Conservation (phyloP, 2,113 vertebrate genomes). For the Cephalopholis sonnerati region DNA sequence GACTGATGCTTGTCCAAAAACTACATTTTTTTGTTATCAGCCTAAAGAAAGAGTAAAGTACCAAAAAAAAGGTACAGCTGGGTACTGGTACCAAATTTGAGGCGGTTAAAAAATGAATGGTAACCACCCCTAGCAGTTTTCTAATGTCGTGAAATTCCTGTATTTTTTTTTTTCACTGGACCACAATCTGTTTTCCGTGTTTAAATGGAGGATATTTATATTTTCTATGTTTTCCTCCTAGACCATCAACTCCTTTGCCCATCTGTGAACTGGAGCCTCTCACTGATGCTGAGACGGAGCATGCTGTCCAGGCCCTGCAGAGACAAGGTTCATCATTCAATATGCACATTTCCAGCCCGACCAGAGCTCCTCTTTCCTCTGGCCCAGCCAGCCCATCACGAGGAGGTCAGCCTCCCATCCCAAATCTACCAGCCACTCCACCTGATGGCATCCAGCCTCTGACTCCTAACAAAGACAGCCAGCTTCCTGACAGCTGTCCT, state of each 20-base stretch:
- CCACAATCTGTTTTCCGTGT: background rate
- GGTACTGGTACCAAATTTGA: too few relatives aligned
- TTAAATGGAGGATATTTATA: background rate
- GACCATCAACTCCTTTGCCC: slow-evolving; percentile 48
- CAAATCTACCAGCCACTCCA: slow-evolving; percentile 4
- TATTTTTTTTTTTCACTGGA: background rate
- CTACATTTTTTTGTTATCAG: too few relatives aligned
- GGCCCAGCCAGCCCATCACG: slow-evolving; percentile 14
- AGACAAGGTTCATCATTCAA: slow-evolving; percentile 34
- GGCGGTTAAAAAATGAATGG: too few relatives aligned
- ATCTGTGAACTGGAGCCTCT: slow-evolving; percentile 70
- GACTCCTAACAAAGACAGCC: background rate
- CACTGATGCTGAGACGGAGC: slow-evolving; percentile 65
- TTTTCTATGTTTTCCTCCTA: slow-evolving; percentile 24
- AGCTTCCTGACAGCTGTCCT: slow-evolving; percentile 5
- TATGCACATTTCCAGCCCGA: background rate
- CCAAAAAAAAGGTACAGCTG: too few relatives aligned
- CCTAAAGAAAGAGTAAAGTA: too few relatives aligned
- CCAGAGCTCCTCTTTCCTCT: background rate
- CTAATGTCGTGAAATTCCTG: background rate
- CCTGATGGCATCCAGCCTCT: slow-evolving; percentile 11
- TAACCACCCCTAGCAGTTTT: background rate
- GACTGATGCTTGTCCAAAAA: too few relatives aligned
- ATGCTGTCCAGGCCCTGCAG: slow-evolving; percentile 59
- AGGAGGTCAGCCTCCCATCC: slow-evolving; percentile 11